Evolutionary conservation across 2,113 vertebrate species (phyloP).

Genomic region (Psittacula cyanocephala): DNA sequence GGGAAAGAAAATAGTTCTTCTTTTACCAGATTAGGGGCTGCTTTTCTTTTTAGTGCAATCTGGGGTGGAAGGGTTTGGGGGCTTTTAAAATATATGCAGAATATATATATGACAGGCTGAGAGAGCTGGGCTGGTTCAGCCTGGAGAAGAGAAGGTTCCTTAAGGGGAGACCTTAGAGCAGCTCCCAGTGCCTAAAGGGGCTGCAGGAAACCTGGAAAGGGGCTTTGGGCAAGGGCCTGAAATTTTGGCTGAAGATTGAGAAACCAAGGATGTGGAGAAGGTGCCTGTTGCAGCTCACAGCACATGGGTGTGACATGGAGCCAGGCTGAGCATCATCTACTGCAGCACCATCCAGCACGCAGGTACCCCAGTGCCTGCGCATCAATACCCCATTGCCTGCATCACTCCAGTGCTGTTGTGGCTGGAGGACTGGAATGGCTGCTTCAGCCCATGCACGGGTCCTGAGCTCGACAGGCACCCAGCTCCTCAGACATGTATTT

Average conservation of each 20-base stretch:
- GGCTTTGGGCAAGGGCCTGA: background rate
- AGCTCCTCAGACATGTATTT: background rate
- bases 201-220: background rate
- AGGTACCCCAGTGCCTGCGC: background rate
- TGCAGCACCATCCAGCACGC: fast-evolving
- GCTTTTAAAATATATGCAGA: background rate
- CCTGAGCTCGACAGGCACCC: fast-evolving
- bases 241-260: background rate
- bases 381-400: background rate
- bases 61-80: background rate
- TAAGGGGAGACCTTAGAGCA: background rate
- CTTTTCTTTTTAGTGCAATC: background rate
- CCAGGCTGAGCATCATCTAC: background rate
- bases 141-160: background rate
- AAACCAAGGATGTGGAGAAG: background rate
- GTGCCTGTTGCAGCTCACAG: background rate
- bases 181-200: background rate
- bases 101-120: background rate
- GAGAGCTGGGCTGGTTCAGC: background rate
- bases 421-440: background rate
- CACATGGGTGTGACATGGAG: fast-evolving
- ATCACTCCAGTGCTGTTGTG: background rate
- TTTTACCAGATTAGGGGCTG: background rate
- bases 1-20: constrained; percentile 23
- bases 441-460: background rate